Percentiles rank a stretch among this genome's conserved stretches.
These are phyloP conservation scores for Leptarthrus brevirostris DNA, from an alignment of 2,888 invertebrate species.

Conservation along the genomic window DNA sequence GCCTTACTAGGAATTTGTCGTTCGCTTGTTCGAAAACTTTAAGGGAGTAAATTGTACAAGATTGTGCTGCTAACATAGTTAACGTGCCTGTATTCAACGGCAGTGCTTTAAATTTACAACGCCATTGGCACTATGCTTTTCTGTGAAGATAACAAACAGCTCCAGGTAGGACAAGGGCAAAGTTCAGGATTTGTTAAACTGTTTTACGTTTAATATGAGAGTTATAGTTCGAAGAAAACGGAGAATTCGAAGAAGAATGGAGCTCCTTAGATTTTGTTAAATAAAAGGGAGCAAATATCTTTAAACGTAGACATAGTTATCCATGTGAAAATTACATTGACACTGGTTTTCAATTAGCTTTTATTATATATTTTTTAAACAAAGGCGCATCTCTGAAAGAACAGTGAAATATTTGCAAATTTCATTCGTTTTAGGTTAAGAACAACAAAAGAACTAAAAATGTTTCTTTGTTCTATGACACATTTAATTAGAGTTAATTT, in stretches of 20 bases:
- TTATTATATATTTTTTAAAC: too few species aligned
- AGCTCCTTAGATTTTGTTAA: too few species aligned
- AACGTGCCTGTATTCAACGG: constrained; percentile 31
- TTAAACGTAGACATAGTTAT: too few species aligned
- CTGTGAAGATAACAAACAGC: constrained; percentile 19
- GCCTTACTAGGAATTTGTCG: constrained; percentile 42
- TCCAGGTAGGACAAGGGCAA: constrained; percentile 13
- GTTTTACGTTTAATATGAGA: constrained; percentile 6
- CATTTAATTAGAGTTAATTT: too few species aligned
- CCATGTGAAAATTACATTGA: too few species aligned
- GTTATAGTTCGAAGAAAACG: constrained; percentile 2
- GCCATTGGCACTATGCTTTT: constrained; percentile 41
- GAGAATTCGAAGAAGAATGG: neutral
- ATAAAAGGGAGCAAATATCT: too few species aligned
- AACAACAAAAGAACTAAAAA: too few species aligned
- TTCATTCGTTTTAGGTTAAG: too few species aligned
- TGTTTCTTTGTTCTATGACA: too few species aligned
- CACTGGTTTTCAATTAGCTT: too few species aligned
- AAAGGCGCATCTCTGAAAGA: too few species aligned
- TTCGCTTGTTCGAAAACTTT: constrained; percentile 30
- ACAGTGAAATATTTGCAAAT: too few species aligned
- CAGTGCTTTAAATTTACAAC: constrained; percentile 30
- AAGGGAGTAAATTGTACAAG: constrained; percentile 36
- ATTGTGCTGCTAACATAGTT: constrained; percentile 46
- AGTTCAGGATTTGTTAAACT: constrained; percentile 11